phyloP scores from a whole-genome alignment of 2,888 invertebrate species.

The Tinea semifulvella region DNA sequence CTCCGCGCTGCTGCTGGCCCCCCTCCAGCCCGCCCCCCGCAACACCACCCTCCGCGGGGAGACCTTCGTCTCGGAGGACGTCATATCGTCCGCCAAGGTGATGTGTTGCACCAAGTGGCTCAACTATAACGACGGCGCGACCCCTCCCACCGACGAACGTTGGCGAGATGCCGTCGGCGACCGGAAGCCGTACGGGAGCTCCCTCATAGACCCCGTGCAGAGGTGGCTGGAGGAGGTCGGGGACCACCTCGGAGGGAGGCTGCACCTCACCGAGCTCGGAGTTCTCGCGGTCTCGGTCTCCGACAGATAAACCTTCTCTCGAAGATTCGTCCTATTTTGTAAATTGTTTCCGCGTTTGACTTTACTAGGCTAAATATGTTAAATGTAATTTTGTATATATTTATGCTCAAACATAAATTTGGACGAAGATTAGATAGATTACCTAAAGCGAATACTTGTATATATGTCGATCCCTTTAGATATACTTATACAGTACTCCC shows the following conservation, averaged over 20 bases:
- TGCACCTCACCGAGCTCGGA: conserved; percentile 38
- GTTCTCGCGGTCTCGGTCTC: conserved; percentile 35
- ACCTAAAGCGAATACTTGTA: no score
- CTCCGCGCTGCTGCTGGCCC: not conserved
- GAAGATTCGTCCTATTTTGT: no score
- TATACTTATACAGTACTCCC: no score
- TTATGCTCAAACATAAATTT: no score
- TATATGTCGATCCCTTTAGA: no score
- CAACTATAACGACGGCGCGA: conserved; percentile 25
- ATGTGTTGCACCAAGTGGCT: conserved; percentile 41
- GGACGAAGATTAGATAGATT: no score
- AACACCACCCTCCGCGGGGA: conserved; percentile 12
- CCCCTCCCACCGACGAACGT: conserved; percentile 30
- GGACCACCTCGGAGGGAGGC: conserved; percentile 32
- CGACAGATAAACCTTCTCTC: conserved; percentile 31
- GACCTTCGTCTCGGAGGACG: not conserved
- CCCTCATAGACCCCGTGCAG: conserved; percentile 43
- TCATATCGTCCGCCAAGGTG: conserved; percentile 18
- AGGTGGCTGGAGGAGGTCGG: conserved; percentile 45
- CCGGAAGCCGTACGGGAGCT: conserved; percentile 45
- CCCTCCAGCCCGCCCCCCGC: not conserved
- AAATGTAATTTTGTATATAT: no score
- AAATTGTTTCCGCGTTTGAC: no score
- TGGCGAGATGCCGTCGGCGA: conserved; percentile 38
- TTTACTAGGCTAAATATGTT: no score